Base-by-base conservation (phyloP, 2,888 invertebrate species). In the Brassicogethes aeneus region DNA sequence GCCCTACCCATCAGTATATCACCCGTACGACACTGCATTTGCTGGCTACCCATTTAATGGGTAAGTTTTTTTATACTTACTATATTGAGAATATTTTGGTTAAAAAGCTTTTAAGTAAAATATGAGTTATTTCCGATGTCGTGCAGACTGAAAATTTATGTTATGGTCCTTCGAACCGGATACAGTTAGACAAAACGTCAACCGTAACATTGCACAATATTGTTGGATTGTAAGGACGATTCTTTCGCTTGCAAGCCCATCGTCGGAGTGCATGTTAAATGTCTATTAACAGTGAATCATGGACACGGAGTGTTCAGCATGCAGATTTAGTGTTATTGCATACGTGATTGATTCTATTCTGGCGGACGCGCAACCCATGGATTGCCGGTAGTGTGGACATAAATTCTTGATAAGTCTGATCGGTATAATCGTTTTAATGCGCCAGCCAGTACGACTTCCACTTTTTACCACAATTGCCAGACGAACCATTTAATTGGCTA, bases 1-100 rank as follows among this genome's bases (percentile, higher is more conserved):
- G 91, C 89, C 89, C 53, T 91, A 91, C 70, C 86, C 90, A 41
- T 82, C 89, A 33, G 87, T 91, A 51, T 92, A 92, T 70, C 92
- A 93, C 70, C 91, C 92, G 38, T 93, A 93, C 70, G 93, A 94
- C 62, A 85, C 90, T 45, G 87, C 90, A 44, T 88, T 93, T 66
- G 88, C 89, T 46, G 88, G 89, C 57, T 93, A 94, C 74, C 90
- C 92, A 51, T 94, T 93, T 73, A 91, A 90, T 72, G 90, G 91
- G 92, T 92, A 73, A 90, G 90, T 77, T 23, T 23, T n/a, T n/a
- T n/a, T n/a, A n/a, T n/a, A n/a, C n/a, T n/a, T n/a, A n/a, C n/a
- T n/a, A n/a, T n/a, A n/a, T n/a, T n/a, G n/a, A n/a, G n/a, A n/a
- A n/a, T n/a, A n/a, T n/a, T n/a, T n/a, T n/a, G n/a, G n/a, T n/a